Percentiles rank a stretch among this genome's conserved stretches.
Evolutionary conservation across 2,797 vertebrate genomes (phyloP).

Genomic region (Rallus crepitans): DNA sequence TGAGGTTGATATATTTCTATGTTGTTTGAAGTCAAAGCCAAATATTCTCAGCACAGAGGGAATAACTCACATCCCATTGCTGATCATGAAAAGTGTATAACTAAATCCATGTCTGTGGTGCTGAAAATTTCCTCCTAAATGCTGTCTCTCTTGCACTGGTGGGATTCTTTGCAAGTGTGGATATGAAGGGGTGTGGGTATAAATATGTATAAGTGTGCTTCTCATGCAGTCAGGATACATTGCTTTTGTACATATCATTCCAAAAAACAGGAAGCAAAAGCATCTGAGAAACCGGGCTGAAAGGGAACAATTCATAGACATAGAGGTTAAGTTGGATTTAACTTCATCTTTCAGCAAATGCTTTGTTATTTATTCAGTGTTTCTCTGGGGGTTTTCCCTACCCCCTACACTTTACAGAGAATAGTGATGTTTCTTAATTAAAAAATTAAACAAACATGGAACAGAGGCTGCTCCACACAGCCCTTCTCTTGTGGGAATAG

Average conservation of each 20-base stretch:
- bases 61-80: constrained; percentile 2
- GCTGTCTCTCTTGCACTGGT: constrained; percentile 19
- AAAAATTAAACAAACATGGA: constrained; percentile 43
- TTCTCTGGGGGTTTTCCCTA: constrained; percentile 19
- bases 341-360: constrained; percentile 64
- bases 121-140: constrained; percentile 37
- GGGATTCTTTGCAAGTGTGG: constrained; percentile 26
- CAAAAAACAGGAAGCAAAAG: constrained; percentile 7
- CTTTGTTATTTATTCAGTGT: constrained; percentile 45
- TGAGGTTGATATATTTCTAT: constrained; percentile 46
- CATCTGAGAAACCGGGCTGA: not conserved
- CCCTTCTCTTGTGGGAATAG: not conserved
- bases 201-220: not conserved
- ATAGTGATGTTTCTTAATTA: constrained; percentile 43
- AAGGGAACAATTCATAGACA: constrained; percentile 10
- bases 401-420: not conserved
- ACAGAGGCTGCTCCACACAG: not conserved
- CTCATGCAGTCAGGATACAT: not conserved
- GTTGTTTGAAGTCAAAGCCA: constrained; percentile 58
- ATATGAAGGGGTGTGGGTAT: not conserved
- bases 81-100: constrained; percentile 8
- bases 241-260: not conserved
- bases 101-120: constrained; percentile 18
- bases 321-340: constrained; percentile 40
- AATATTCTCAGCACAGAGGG: constrained; percentile 3